Evolutionary conservation across 2,888 invertebrate species (phyloP), one percentile per base, ranked within the genome.

Genomic region (Acronicta psi): DNA sequence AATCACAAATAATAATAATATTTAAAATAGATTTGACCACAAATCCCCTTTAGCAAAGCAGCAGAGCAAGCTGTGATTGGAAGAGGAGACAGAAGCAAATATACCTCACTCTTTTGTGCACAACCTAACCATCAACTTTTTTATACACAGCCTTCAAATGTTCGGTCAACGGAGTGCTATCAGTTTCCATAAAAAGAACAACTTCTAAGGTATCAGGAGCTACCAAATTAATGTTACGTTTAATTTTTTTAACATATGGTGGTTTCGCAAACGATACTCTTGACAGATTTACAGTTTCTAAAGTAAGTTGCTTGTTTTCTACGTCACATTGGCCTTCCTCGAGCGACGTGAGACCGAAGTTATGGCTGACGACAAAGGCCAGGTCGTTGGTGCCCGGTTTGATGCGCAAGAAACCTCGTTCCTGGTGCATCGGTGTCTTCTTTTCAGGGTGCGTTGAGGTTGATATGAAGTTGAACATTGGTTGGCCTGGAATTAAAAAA

Each of bases 331-430:
- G 69, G 0, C 96, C 96, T 85, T 96, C 95, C 81, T 96, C 96
- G 0, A 96, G 75, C 0, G 95, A 94, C 0, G 94, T 92, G 2
- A 96, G 73, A 13, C 96, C 96, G 75, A 96, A 95, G 84, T 95
- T 96, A 72, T 96, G 96, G 53, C 95, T 94, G 5, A 95, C 87
- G 6, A 95, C 78, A 13, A 96, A 92, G 0, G 95, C 91, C 0
- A 96, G 75, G 34, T 94, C 82, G 13, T 93, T 91, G 0, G 95
- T 94, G 10, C 91, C 94, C 0, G 95, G 95, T 41, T 95, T 94
- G 43, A 96, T 92, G 47, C 95, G 92, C 7, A 96, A 79, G 77
- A 95, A 96, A 0, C 96, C 96, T 37, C 94, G 83, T 79, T 96
- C 96, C 50, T 95, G 90, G 76, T 96, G 96, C 95, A 96, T 95